phyloP scores from a whole-genome alignment of 2,888 invertebrate species.

The Linnaemya tessellans region DNA sequence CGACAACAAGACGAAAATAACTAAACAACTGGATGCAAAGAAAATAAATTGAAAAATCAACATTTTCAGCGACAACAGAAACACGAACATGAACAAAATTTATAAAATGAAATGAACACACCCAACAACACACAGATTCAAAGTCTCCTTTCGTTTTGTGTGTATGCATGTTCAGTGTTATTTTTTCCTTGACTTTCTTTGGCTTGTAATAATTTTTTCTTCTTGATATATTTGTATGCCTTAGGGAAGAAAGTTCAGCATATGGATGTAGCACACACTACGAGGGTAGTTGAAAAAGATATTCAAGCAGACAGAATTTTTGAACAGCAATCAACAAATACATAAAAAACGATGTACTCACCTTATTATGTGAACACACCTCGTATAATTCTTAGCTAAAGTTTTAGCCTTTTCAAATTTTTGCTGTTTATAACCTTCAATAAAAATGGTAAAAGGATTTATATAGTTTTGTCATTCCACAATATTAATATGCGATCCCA shows the following conservation, averaged over 20 bases:
- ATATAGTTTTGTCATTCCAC: too few species aligned
- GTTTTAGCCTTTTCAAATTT: too few species aligned
- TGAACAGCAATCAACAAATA: neutral
- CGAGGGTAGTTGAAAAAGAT: neutral
- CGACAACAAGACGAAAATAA: slow-evolving; percentile 29
- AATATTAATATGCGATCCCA: too few species aligned
- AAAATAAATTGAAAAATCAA: slow-evolving; percentile 66
- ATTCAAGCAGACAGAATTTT: neutral
- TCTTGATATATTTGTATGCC: slow-evolving; percentile 36
- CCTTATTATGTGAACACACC: too few species aligned
- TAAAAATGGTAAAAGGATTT: too few species aligned
- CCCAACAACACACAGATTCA: slow-evolving; percentile 53
- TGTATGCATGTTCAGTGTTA: slow-evolving; percentile 34
- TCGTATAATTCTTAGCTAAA: too few species aligned
- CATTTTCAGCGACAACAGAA: slow-evolving; percentile 43
- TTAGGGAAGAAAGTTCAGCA: slow-evolving; percentile 23
- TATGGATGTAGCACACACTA: neutral
- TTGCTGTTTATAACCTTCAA: too few species aligned
- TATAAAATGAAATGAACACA: slow-evolving; percentile 49
- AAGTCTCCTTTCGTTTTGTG: slow-evolving; percentile 23
- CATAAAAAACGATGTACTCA: too few species aligned
- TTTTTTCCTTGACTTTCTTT: slow-evolving; percentile 22
- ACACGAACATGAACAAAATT: slow-evolving; percentile 39
- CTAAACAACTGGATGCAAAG: slow-evolving; percentile 44
- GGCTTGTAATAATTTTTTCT: slow-evolving; percentile 35